phyloP scores from a whole-genome alignment of 2,888 invertebrate species.

The Lingula anatina region DNA sequence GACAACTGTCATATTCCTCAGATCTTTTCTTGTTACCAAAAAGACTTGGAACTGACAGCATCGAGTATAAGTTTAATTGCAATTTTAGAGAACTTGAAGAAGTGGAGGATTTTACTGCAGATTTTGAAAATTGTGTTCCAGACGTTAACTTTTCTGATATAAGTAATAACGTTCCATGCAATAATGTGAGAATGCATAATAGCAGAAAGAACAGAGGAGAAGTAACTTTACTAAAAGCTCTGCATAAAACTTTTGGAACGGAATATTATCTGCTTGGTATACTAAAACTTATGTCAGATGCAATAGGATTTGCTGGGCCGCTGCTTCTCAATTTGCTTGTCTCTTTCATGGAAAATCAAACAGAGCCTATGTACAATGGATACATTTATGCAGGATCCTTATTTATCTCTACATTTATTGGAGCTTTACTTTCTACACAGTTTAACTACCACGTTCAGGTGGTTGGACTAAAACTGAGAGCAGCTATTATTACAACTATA shows the following conservation, averaged over 20 bases:
- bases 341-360: constrained; percentile 68
- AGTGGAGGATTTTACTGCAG: too few species aligned
- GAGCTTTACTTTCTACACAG: constrained; percentile 77
- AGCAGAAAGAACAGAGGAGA: too few species aligned
- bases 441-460: constrained; percentile 77
- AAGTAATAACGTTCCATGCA: too few species aligned
- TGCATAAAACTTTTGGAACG: constrained; percentile 40
- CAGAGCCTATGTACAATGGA: constrained; percentile 57
- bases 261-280: constrained; percentile 45
- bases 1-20: constrained; percentile 58
- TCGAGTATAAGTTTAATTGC: constrained; percentile 26
- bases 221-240: constrained; percentile 24
- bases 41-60: constrained; percentile 27
- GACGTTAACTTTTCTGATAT: too few species aligned
- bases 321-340: constrained; percentile 79
- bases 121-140: too few species aligned
- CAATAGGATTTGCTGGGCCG: constrained; percentile 82
- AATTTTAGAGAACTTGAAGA: too few species aligned
- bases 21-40: constrained; percentile 42
- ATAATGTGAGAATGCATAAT: too few species aligned
- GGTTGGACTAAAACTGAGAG: constrained; percentile 80
- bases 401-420: constrained; percentile 63
- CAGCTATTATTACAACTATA: constrained; percentile 75
- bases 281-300: constrained; percentile 72
- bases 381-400: constrained; percentile 61